Conservation (phyloP, 2,113 vertebrate genomes). For the Bothrops jararaca region DNA sequence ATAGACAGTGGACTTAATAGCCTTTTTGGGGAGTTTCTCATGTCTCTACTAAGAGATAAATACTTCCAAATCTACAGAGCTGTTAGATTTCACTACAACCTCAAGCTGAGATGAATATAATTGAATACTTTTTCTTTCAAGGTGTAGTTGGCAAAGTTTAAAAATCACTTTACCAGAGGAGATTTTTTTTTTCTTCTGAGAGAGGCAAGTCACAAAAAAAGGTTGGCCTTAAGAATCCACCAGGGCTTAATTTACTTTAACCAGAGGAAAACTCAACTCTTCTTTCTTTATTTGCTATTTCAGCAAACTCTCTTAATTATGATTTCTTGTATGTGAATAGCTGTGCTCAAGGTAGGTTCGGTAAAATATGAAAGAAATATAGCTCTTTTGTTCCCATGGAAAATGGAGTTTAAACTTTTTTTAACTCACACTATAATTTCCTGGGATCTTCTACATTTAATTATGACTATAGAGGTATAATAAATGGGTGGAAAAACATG, state of each 20-base stretch:
- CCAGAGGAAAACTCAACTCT: not conserved
- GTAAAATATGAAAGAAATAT: not conserved
- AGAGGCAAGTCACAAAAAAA: not conserved
- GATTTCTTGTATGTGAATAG: not conserved
- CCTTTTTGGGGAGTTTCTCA: not conserved
- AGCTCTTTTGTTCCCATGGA: not conserved
- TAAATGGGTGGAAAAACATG: not conserved
- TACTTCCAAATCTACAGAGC: not conserved
- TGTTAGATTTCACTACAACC: not conserved
- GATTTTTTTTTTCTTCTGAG: not conserved
- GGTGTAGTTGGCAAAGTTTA: not conserved
- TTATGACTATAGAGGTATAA: not conserved
- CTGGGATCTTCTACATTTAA: not conserved
- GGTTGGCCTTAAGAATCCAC: constrained; percentile 3
- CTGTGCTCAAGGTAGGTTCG: not conserved
- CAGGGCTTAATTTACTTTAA: constrained; percentile 17
- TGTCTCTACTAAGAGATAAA: not conserved
- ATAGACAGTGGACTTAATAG: not conserved
- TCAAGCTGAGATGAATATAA: not conserved
- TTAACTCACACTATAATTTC: not conserved
- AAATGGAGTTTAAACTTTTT: not conserved
- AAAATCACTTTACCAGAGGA: not conserved
- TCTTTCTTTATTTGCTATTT: not conserved
- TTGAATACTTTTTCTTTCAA: not conserved
- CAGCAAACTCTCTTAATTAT: constrained; percentile 10